Percentiles rank a stretch among this genome's conserved stretches.
Evolutionary conservation across 2,888 invertebrate genomes (phyloP).

Genomic region (Tetanocera ferruginea): DNA sequence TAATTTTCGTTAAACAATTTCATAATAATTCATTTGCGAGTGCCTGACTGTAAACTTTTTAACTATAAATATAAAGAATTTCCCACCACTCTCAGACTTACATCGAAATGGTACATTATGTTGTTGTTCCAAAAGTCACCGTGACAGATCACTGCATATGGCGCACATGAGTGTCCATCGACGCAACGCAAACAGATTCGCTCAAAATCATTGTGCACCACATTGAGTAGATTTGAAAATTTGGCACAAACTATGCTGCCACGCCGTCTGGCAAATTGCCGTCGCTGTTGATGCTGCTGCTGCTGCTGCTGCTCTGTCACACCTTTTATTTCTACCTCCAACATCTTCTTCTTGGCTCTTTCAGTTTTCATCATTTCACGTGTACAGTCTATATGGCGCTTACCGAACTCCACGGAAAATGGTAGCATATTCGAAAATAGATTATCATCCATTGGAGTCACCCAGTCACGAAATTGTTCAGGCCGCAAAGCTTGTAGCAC

Average conservation of each 20-base stretch:
- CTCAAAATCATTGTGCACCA: slow-evolving; percentile 54
- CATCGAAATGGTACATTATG: slow-evolving; percentile 61
- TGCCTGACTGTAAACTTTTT: too few species aligned
- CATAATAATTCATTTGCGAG: too few species aligned
- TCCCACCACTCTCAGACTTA: slow-evolving; percentile 48
- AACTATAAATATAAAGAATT: too few species aligned
- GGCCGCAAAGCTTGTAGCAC: slow-evolving; percentile 63
- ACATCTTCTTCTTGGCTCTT: slow-evolving; percentile 47
- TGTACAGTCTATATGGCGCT: slow-evolving; percentile 55
- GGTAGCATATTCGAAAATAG: slow-evolving; percentile 57
- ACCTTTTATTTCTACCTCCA: slow-evolving; percentile 8
- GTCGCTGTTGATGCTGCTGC: too few species aligned
- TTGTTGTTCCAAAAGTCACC: slow-evolving; percentile 67
- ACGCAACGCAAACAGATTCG: slow-evolving; percentile 54
- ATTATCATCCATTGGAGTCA: slow-evolving; percentile 56
- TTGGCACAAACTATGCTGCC: too few species aligned
- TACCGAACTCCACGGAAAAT: slow-evolving; percentile 60
- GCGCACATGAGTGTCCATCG: slow-evolving; percentile 53
- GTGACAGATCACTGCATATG: slow-evolving; percentile 63
- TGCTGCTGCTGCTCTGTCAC: not conserved
- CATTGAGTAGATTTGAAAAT: slow-evolving; percentile 49
- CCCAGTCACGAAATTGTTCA: slow-evolving; percentile 48
- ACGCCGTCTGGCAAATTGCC: too few species aligned
- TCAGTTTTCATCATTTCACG: slow-evolving; percentile 50
- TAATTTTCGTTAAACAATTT: too few species aligned